These are phyloP conservation scores for Chromoteleia sp. DNA, from an alignment of 2,888 invertebrate species.

Conservation along the genomic window DNA sequence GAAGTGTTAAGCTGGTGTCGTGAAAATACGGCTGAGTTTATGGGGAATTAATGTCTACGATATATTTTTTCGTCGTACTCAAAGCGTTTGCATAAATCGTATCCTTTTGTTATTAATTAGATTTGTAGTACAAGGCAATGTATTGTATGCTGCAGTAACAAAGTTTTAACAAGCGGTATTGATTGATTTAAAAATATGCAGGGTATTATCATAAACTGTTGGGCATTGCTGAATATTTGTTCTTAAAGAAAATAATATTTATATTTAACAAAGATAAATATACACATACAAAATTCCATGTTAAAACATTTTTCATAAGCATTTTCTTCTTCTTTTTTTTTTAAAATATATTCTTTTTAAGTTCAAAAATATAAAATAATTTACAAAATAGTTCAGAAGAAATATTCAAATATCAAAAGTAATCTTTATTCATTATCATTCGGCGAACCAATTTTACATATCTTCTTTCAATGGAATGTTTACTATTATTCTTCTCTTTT, in stretches of 20 bases:
- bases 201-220: conserved; percentile 4
- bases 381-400: too few species aligned
- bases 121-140: neutral
- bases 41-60: conserved; percentile 40
- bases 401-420: too few species aligned
- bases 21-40: conserved; percentile 31
- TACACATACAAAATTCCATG: too few species aligned
- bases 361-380: too few species aligned
- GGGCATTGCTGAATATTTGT: neutral
- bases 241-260: neutral
- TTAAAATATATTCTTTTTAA: too few species aligned
- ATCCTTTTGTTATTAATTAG: conserved; percentile 25
- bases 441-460: too few species aligned
- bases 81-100: conserved; percentile 28
- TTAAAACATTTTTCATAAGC: too few species aligned
- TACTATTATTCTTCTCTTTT: conserved; percentile 10
- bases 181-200: conserved; percentile 38
- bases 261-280: neutral
- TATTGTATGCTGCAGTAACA: neutral
- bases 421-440: too few species aligned
- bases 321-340: too few species aligned
- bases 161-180: conserved; percentile 28
- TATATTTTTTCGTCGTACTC: conserved; percentile 21
- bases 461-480: conserved; percentile 3
- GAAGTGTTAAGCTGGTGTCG: conserved; percentile 41